Evolutionary conservation across 1,140 invertebrate species (phyloP), one percentile per base, ranked within the genome.

Genomic region (Pseudomyrmex sp.): DNA sequence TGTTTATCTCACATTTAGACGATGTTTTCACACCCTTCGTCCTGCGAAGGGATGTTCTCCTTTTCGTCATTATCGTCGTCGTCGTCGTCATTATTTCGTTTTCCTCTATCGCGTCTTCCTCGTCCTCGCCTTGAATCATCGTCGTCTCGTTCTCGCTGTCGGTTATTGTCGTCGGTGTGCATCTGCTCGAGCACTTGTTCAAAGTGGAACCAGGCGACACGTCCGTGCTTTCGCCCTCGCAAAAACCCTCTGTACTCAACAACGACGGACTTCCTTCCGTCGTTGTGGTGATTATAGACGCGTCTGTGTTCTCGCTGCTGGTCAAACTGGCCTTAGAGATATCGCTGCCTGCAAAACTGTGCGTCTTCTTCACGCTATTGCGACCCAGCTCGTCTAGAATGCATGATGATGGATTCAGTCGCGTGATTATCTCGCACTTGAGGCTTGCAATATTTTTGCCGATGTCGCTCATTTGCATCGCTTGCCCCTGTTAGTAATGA

Each of bases 261-360:
- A 94, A 85, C 66, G 93, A 94, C 0, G 92, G 92, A 62, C 92
- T 93, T 12, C 93, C 92, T 46, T 94, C 93, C 15, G 92, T 94
- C 46, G 93, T 93, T 18, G 91, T 93, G 13, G 92, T 92, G 44
- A 92, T 82, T 26, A 93, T 93, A 8, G 94, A 94, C 18, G 87
- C 90, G 65, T 94, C 93, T 3, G 93, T 94, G 63, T 93, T 92
- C 68, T 94, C 93, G 85, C 93, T 93, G 59, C 92, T 93, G 18
- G 93, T 93, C 62, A 94, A 63, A 76, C 92, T 93, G 18, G 91
- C 90, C 83, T 94, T 94, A 1, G 94, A 94, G 54, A 94, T 91
- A 74, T 94, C 94, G 84, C 93, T 94, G 13, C 92, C 94, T 13
- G 94, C 91, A 69, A 94, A 94, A 72, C 93, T 94, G 85, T 94